A percentile compares a stretch with the other conserved stretches of the same genome.
These are phyloP conservation scores for Myxocyprinus asiaticus DNA, from an alignment of 2,113 vertebrate genomes.

Conservation along the genomic window DNA sequence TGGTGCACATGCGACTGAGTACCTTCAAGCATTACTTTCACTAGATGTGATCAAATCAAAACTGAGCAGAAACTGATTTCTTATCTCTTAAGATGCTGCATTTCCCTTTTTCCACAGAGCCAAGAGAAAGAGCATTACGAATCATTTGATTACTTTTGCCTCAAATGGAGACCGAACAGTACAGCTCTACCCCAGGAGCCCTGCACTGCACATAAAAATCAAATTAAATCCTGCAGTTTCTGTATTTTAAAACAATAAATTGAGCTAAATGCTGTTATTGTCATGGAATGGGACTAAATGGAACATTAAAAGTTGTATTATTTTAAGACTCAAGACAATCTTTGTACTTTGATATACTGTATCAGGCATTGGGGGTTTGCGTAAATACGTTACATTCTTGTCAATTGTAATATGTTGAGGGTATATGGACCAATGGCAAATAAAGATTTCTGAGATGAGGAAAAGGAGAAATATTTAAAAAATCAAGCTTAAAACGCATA, in stretches of 20 bases:
- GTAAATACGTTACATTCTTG: neutral
- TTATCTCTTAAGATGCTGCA: conserved; percentile 78
- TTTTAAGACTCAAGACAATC: conserved; percentile 55
- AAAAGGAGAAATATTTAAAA: too few species aligned
- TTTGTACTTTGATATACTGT: neutral
- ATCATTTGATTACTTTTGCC: conserved; percentile 79
- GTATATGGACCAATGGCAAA: neutral
- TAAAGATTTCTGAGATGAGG: neutral
- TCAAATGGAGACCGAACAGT: conserved; percentile 75
- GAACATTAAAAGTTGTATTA: conserved; percentile 57
- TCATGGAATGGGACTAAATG: conserved; percentile 65
- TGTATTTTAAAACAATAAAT: conserved; percentile 80
- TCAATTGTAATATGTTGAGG: neutral
- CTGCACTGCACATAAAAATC: conserved; percentile 75
- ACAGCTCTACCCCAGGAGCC: conserved; percentile 69
- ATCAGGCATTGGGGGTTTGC: neutral
- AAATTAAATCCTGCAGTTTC: conserved; percentile 75
- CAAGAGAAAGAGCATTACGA: conserved; percentile 72
- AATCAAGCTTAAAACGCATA: neutral
- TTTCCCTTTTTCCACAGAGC: conserved; percentile 69
- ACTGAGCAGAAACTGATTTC: conserved; percentile 77
- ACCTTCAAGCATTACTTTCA: conserved; percentile 73
- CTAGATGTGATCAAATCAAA: conserved; percentile 77
- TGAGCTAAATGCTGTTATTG: conserved; percentile 65
- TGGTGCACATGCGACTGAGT: conserved; percentile 60